A percentile compares a stretch with the other conserved stretches of the same genome.
Evolutionary conservation across 2,888 invertebrate species (phyloP).

Genomic region (Pristionchus arcanus): DNA sequence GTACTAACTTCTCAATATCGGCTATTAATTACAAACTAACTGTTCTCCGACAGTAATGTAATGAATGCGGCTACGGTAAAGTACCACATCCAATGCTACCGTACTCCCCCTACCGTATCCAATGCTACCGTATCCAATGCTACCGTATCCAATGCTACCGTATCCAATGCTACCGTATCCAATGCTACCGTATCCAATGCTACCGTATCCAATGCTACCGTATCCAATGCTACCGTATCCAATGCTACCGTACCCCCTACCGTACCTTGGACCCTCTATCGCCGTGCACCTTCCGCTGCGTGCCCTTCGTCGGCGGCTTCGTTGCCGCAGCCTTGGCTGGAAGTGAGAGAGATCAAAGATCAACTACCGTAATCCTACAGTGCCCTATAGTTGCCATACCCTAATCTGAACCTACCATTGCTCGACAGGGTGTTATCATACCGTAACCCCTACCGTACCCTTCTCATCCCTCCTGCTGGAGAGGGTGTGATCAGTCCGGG

Average conservation of each 20-base stretch:
- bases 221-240: neutral
- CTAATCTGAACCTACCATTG: too few species aligned
- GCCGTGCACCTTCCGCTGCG: neutral
- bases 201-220: neutral
- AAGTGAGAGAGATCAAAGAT: neutral
- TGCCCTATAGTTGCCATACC: neutral
- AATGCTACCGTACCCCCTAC: neutral
- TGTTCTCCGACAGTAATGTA: too few species aligned
- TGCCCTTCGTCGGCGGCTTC: neutral
- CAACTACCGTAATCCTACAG: neutral
- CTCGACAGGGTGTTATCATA: neutral
- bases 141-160: too few species aligned
- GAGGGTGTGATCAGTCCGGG: neutral
- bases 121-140: too few species aligned
- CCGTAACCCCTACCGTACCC: neutral
- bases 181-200: too few species aligned
- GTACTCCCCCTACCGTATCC: too few species aligned
- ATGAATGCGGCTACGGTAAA: too few species aligned
- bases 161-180: too few species aligned
- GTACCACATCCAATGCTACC: too few species aligned
- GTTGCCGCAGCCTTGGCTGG: neutral
- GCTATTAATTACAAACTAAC: too few species aligned
- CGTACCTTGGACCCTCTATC: neutral
- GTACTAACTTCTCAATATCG: too few species aligned
- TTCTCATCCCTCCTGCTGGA: conserved; percentile 8